phyloP scores from a whole-genome alignment of 2,888 invertebrate species.

The Ametastegia equiseti region DNA sequence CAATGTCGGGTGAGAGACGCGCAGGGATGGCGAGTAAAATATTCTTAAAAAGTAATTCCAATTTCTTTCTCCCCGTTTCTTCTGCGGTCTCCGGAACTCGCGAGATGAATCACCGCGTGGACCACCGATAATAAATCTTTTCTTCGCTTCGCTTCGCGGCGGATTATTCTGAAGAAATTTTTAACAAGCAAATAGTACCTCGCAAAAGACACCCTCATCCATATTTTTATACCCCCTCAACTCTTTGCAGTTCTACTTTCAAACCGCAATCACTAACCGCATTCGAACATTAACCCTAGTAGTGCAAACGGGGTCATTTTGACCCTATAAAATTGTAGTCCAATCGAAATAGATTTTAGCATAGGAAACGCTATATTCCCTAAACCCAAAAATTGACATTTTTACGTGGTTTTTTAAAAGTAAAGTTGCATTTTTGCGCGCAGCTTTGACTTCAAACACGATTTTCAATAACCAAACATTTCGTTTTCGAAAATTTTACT shows the following conservation, averaged over 20 bases:
- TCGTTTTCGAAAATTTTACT: no score
- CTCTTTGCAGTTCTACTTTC: background rate
- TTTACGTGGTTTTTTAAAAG: no score
- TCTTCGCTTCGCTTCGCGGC: background rate
- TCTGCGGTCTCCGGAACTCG: background rate
- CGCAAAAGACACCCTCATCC: background rate
- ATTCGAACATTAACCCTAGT: background rate
- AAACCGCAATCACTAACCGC: no score
- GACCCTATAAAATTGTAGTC: no score
- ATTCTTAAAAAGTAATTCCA: slow-evolving; percentile 44
- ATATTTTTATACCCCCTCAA: background rate
- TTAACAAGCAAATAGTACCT: slow-evolving; percentile 33
- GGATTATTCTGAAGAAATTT: slow-evolving; percentile 14
- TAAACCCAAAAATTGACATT: no score
- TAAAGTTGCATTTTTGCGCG: no score
- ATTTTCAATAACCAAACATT: no score
- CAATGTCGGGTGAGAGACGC: background rate
- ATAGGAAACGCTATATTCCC: no score
- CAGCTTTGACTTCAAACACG: no score
- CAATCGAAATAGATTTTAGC: no score
- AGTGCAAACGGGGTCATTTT: no score
- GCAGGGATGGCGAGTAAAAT: slow-evolving; percentile 4
- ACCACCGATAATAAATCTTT: slow-evolving; percentile 31
- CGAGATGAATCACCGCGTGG: slow-evolving; percentile 8
- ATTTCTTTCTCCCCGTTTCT: slow-evolving; percentile 35